Conservation (phyloP, 1,140 invertebrate species). For the Leptopilina boulardi region DNA sequence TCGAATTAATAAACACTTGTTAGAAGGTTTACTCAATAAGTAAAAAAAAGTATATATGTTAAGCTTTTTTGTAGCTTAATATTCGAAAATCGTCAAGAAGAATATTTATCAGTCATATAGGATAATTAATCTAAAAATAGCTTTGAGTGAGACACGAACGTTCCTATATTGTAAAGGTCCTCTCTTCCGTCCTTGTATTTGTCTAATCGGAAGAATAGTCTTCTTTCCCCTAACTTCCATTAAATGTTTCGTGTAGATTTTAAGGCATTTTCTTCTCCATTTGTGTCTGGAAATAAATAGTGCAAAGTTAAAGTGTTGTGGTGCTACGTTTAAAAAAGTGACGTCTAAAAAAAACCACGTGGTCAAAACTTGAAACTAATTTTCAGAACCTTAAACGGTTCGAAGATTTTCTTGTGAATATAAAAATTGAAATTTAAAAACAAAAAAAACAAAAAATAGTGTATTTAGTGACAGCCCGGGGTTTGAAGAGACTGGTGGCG, state of each 20-base stretch:
- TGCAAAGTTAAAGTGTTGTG: not conserved
- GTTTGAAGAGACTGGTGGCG: conserved; percentile 69
- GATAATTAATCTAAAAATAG: no score
- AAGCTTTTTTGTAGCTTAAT: no score
- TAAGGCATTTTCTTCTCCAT: not conserved
- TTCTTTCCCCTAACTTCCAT: not conserved
- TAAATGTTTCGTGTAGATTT: not conserved
- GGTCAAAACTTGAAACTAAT: no score
- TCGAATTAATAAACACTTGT: not conserved
- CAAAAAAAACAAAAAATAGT: conserved; percentile 19
- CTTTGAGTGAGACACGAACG: no score
- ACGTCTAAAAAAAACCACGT: conserved; percentile 6
- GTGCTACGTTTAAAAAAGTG: not conserved
- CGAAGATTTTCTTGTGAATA: no score
- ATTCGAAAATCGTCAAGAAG: no score
- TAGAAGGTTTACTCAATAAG: no score
- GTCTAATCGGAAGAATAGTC: not conserved
- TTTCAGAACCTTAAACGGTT: no score
- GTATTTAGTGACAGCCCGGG: conserved; percentile 55
- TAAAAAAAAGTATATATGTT: no score
- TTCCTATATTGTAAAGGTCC: no score
- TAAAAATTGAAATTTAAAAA: no score
- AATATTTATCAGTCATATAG: no score
- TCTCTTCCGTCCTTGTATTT: conserved; percentile 16
- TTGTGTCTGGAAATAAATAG: conserved; percentile 5